These are phyloP conservation scores for Nasua narica DNA, from an alignment of 2,797 vertebrate genomes.

Conservation along the genomic window DNA sequence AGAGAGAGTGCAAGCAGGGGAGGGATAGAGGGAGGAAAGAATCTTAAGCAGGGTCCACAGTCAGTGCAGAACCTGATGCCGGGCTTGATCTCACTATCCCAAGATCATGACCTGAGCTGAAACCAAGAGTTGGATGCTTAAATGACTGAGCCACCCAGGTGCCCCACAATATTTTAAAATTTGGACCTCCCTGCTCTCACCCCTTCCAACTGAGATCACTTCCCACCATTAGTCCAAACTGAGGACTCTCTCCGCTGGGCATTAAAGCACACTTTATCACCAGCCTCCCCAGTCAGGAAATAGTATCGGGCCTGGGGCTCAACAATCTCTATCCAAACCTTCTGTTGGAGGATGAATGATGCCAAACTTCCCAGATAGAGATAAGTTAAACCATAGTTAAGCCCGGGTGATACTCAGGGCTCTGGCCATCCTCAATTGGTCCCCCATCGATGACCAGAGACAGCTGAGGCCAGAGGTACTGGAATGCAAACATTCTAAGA, in stretches of 20 bases:
- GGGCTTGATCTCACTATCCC: neutral
- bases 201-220: neutral
- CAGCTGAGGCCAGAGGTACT: conserved; percentile 92
- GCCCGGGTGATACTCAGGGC: conserved; percentile 88
- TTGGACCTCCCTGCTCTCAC: neutral
- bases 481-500: conserved; percentile 93
- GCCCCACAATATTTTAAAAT: neutral
- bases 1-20: neutral
- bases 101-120: neutral
- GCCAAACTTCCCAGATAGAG: conserved; percentile 87
- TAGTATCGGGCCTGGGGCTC: neutral
- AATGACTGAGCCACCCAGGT: neutral
- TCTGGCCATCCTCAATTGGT: conserved; percentile 87
- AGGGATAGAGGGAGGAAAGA: neutral
- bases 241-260: neutral
- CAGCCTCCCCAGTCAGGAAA: neutral
- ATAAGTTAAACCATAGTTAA: conserved; percentile 94
- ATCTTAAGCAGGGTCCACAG: neutral
- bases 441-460: conserved; percentile 93
- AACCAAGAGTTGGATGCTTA: neutral
- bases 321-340: conserved; percentile 53
- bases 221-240: neutral
- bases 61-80: neutral
- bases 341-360: conserved; percentile 91
- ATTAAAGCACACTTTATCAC: neutral